phyloP scores from a whole-genome alignment of 2,888 invertebrate species.

The Muschampia plurimacula region DNA sequence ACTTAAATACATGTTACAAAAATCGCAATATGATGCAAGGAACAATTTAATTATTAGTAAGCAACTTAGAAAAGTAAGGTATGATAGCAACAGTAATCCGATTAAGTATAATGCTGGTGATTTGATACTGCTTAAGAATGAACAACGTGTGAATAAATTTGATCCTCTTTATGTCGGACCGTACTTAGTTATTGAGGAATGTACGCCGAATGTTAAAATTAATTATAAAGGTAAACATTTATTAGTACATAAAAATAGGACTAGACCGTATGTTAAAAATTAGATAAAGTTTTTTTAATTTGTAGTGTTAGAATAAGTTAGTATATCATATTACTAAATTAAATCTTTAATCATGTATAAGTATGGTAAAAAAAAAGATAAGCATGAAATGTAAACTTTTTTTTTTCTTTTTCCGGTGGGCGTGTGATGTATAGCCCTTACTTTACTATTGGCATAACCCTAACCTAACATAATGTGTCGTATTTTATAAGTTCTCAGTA shows the following conservation, averaged over 20 bases:
- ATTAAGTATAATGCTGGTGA: constrained; percentile 32
- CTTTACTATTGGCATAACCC: no score
- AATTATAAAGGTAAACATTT: constrained; percentile 1
- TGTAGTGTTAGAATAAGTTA: neutral
- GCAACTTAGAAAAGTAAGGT: constrained; percentile 24
- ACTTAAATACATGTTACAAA: constrained; percentile 38
- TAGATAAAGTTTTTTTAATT: neutral
- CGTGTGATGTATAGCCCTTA: neutral
- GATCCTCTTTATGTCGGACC: constrained; percentile 29
- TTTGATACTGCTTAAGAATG: constrained; percentile 30
- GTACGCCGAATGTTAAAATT: constrained; percentile 30
- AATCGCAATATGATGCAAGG: constrained; percentile 29
- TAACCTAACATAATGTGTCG: no score
- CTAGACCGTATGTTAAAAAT: constrained; percentile 12
- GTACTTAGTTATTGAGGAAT: constrained; percentile 18
- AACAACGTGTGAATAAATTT: constrained; percentile 13
- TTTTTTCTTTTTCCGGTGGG: neutral
- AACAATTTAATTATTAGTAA: constrained; percentile 36
- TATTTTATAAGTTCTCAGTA: no score
- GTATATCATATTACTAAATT: neutral
- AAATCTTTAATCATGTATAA: neutral
- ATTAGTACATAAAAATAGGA: constrained; percentile 21
- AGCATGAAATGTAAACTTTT: neutral
- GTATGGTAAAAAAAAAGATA: neutral
- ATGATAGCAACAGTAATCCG: constrained; percentile 26